Conservation (phyloP, 1,140 invertebrate species). For the Oryctes rhinoceros region DNA sequence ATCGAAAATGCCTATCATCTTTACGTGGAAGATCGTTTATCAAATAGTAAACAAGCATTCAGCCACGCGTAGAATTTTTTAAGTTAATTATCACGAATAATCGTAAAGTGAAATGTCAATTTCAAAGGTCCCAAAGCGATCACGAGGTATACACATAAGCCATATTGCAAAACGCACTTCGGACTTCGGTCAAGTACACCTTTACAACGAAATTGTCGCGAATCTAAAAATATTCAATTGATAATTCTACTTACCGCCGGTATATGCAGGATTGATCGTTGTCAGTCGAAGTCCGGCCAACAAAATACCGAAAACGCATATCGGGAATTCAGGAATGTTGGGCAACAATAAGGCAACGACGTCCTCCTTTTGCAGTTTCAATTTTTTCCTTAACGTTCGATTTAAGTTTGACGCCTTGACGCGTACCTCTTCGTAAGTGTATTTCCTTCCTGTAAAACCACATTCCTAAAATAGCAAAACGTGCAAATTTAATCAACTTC, state of each 20-base stretch:
- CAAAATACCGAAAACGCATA: constrained; percentile 28
- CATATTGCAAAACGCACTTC: background rate
- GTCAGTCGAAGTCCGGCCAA: constrained; percentile 24
- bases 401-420: constrained; percentile 72
- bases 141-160: background rate
- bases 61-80: no score
- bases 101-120: background rate
- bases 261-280: constrained; percentile 39
- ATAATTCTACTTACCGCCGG: background rate
- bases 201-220: background rate
- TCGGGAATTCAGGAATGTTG: constrained; percentile 41
- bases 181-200: background rate
- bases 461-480: constrained; percentile 67
- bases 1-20: background rate
- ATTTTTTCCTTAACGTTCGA: constrained; percentile 70
- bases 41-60: no score
- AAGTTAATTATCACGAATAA: background rate
- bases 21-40: no score
- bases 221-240: background rate
- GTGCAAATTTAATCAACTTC: no score
- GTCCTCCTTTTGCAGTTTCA: constrained; percentile 65
- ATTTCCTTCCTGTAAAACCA: constrained; percentile 73
- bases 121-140: background rate
- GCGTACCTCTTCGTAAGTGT: constrained; percentile 74
- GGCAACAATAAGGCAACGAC: constrained; percentile 27